These are phyloP conservation scores for Proterorhinus semilunaris DNA, from an alignment of 2,113 vertebrate genomes.

Conservation along the genomic window DNA sequence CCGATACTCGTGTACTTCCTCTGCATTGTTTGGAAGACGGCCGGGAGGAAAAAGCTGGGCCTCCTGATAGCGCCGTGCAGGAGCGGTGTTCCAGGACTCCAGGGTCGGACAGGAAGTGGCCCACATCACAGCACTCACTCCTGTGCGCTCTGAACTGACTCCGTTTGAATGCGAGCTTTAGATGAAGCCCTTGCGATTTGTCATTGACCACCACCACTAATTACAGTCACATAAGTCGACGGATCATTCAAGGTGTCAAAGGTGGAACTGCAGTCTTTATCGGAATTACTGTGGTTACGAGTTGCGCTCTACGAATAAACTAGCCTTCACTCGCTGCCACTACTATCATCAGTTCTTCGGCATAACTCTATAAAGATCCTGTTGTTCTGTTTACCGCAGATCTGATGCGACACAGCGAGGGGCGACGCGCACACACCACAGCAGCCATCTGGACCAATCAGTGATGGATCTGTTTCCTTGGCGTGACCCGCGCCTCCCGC, in stretches of 20 bases:
- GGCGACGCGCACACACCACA: neutral
- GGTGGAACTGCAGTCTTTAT: too few relatives aligned
- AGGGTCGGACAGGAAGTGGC: conserved; percentile 54
- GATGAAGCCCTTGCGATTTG: neutral
- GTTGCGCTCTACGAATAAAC: too few relatives aligned
- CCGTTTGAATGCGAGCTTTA: conserved; percentile 20
- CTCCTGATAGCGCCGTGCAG: conserved; percentile 59
- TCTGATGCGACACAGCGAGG: neutral
- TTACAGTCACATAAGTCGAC: too few relatives aligned
- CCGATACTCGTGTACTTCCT: conserved; percentile 54
- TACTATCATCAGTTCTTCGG: neutral
- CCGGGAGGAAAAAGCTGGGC: conserved; percentile 69
- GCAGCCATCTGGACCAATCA: conserved; percentile 25
- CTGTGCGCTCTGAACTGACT: neutral
- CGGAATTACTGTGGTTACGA: too few relatives aligned
- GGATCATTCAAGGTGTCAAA: too few relatives aligned
- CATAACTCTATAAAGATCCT: neutral
- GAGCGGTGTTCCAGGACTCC: conserved; percentile 56
- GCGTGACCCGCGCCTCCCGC: conserved; percentile 7
- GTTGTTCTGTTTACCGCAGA: neutral
- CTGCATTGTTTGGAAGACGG: conserved; percentile 58
- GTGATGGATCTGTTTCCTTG: conserved; percentile 15
- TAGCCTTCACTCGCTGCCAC: neutral
- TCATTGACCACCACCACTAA: too few relatives aligned
- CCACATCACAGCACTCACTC: neutral